A percentile compares a stretch with the other conserved stretches of the same genome.
These are phyloP conservation scores for Epicauta chinensis DNA, from an alignment of 1,140 invertebrate genomes.

Conservation along the genomic window DNA sequence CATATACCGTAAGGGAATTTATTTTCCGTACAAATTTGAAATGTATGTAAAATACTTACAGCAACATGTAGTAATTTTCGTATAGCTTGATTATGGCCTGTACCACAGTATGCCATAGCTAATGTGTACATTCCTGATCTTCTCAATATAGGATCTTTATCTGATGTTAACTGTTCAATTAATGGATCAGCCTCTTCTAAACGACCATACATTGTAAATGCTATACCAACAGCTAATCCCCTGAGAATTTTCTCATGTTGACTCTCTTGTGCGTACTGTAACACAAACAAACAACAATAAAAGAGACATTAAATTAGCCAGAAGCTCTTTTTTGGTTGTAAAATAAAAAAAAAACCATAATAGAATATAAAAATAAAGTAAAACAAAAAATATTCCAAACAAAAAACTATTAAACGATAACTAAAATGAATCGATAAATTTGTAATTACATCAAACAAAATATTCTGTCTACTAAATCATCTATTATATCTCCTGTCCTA, in stretches of 20 bases:
- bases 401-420: no score
- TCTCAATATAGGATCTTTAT: constrained; percentile 81
- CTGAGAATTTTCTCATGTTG: constrained; percentile 98
- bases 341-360: no score
- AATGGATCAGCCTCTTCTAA: constrained; percentile 93
- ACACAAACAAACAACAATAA: constrained; percentile 15
- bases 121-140: constrained; percentile 96
- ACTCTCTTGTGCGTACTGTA: constrained; percentile 64
- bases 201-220: constrained; percentile 94
- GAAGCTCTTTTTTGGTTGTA: no score
- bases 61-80: constrained; percentile 92
- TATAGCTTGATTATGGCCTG: constrained; percentile 95
- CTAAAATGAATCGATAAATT: neutral
- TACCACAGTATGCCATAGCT: constrained; percentile 98
- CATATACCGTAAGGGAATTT: no score
- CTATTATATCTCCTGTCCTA: no score
- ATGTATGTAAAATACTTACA: no score
- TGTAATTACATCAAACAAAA: neutral
- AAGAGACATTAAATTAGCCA: no score
- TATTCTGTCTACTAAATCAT: constrained; percentile 6
- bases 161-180: constrained; percentile 78
- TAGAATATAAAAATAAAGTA: no score
- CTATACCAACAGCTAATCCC: constrained; percentile 91
- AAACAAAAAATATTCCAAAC: no score
- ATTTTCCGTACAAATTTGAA: no score